These are phyloP conservation scores for Eudemis profundana DNA, from an alignment of 2,888 invertebrate genomes.

Conservation along the genomic window DNA sequence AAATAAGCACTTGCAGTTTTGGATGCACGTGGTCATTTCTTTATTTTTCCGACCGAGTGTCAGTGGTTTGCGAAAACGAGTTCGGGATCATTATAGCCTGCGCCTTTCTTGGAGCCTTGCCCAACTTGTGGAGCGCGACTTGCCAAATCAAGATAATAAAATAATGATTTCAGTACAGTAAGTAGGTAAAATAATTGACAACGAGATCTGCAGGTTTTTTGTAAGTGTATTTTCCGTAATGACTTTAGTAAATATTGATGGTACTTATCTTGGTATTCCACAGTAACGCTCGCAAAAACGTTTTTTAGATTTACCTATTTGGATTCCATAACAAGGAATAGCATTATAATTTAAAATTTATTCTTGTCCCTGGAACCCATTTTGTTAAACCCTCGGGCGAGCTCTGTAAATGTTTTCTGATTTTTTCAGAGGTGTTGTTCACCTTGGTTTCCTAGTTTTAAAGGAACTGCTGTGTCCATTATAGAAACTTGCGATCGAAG, in stretches of 20 bases:
- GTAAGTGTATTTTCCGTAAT: background rate
- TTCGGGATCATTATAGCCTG: background rate
- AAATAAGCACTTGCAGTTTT: constrained; percentile 34
- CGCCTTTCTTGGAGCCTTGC: constrained; percentile 10
- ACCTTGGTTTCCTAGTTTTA: too few species aligned
- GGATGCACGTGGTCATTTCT: constrained; percentile 15
- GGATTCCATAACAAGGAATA: too few species aligned
- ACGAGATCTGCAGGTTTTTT: constrained; percentile 9
- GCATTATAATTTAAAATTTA: too few species aligned
- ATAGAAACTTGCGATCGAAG: too few species aligned
- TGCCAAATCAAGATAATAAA: constrained; percentile 19
- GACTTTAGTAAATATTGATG: background rate
- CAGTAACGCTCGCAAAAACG: too few species aligned
- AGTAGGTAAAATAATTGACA: constrained; percentile 16
- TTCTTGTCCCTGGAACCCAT: too few species aligned
- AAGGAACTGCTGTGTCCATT: too few species aligned
- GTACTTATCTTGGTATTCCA: too few species aligned
- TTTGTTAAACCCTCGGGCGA: too few species aligned
- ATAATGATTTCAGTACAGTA: constrained; percentile 15
- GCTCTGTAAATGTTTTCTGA: too few species aligned
- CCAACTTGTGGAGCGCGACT: background rate
- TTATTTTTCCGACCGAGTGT: constrained; percentile 3
- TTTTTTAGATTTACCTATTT: too few species aligned
- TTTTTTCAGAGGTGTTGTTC: too few species aligned
- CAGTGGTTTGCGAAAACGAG: constrained; percentile 1